phyloP scores from a whole-genome alignment of 2,888 invertebrate genomes.

The Papilio protenor region DNA sequence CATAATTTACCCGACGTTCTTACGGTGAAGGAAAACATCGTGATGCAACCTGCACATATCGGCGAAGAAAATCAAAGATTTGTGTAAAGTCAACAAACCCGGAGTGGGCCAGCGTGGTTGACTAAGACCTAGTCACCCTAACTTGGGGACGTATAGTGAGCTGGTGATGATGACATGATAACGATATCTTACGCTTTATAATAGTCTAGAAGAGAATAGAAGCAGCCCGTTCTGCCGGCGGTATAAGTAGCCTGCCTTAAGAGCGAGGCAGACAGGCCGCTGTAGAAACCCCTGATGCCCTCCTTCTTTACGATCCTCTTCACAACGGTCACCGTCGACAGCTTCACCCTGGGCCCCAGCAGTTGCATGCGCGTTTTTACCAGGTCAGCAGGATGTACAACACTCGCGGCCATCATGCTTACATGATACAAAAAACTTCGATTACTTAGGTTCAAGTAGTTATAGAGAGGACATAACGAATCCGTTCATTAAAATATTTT shows the following conservation, averaged over 20 bases:
- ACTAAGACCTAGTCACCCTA: too few species aligned
- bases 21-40: too few species aligned
- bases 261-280: conserved; percentile 95
- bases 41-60: too few species aligned
- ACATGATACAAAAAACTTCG: too few species aligned
- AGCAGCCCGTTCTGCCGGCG: conserved; percentile 96
- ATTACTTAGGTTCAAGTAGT: too few species aligned
- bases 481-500: too few species aligned
- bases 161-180: too few species aligned
- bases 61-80: too few species aligned
- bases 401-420: conserved; percentile 62
- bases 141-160: conserved; percentile 43
- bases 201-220: conserved; percentile 92
- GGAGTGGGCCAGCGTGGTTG: too few species aligned
- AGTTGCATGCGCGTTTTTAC: conserved; percentile 70
- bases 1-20: too few species aligned
- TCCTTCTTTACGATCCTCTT: conserved; percentile 90
- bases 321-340: conserved; percentile 89
- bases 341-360: conserved; percentile 63
- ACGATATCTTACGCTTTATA: conserved; percentile 77
- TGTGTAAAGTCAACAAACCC: too few species aligned
- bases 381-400: conserved; percentile 67
- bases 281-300: conserved; percentile 93
- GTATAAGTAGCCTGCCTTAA: conserved; percentile 98
- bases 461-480: too few species aligned